Evolutionary conservation across 2,888 invertebrate species (phyloP).

Genomic region (Pomacea canaliculata): DNA sequence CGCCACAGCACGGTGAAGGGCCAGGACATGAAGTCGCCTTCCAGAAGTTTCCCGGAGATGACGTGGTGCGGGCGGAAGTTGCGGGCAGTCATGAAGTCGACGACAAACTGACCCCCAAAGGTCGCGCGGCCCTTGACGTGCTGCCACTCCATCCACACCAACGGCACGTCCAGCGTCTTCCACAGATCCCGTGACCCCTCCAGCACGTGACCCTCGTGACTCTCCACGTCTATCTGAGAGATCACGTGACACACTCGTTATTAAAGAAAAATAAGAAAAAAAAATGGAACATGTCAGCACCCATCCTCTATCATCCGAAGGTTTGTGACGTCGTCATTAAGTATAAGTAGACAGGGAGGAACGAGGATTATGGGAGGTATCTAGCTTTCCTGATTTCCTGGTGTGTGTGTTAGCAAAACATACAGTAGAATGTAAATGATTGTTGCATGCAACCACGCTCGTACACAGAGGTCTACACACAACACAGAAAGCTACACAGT

Average conservation of each 20-base stretch:
- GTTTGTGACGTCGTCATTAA: too few relatives aligned
- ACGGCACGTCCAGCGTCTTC: conserved; percentile 10
- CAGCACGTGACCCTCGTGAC: conserved; percentile 22
- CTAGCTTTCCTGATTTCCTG: too few relatives aligned
- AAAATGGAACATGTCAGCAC: too few relatives aligned
- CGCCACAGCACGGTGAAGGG: conserved; percentile 11
- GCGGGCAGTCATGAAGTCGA: conserved; percentile 3
- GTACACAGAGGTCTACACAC: too few relatives aligned
- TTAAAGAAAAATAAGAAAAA: too few relatives aligned
- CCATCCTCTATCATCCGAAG: too few relatives aligned
- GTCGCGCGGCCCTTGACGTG: conserved; percentile 1
- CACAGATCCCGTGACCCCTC: conserved; percentile 3
- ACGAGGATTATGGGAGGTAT: neutral
- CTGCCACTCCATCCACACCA: conserved; percentile 18
- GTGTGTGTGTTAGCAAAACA: too few relatives aligned
- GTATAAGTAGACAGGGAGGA: too few relatives aligned
- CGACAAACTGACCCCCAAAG: neutral
- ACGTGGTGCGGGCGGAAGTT: conserved; percentile 2
- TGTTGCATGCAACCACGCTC: too few relatives aligned
- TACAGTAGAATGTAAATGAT: too few relatives aligned
- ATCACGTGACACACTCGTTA: too few relatives aligned
- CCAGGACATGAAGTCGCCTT: neutral
- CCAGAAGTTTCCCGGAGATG: neutral
- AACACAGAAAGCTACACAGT: too few relatives aligned
- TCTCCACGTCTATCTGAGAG: conserved; percentile 17